Base-by-base conservation (phyloP, 2,888 invertebrate species). In the Drosophila falleni region DNA sequence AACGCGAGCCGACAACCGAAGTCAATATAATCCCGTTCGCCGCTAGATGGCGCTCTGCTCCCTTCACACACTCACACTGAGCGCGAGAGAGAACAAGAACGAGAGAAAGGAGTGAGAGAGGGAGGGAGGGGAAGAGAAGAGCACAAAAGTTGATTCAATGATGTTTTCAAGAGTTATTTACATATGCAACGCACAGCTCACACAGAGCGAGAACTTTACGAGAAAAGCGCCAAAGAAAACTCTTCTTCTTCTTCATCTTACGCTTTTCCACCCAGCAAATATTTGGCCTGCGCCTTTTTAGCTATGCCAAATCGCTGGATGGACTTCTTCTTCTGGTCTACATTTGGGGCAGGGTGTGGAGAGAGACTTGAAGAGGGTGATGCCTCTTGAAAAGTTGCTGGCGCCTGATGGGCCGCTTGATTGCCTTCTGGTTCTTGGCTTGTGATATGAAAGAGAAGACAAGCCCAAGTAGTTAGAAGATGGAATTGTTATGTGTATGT, bases 111-210 rank as follows among this genome's bases (percentile, higher is more conserved):
- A 35, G n/a, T 0, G 41, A 16, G 15, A 41, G 10, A 10, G 16
- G 1, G 16, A 10, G 10, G 15, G 0, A 19, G 15, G 16, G 53
- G 35, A 46, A 59, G 71, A 71, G 67, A 62, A 53, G 64, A 19
- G 41, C 46, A 61, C 62, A 73, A 81, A 85, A 78, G 74, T 87
- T 83, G 81, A 80, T 86, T 83, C 86, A 71, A 74, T 81, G 81
- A 74, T 76, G 78, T 85, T 81, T 78, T 76, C 68, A 65, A 83
- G 86, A 81, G 78, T 87, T 88, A 83, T 87, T 87, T 88, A 83
- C 86, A 83, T 87, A 87, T 87, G 86, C 85, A 87, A 75, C 77
- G 71, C 71, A 55, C n/a, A 50, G 37, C 31, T 19, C 16, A 29
- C 71, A 54, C n/a, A 50, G 39, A 37, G 37, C 15, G 16, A 37